Conservation (phyloP, 2,797 vertebrate genomes). For the Sebastes iracundus region DNA sequence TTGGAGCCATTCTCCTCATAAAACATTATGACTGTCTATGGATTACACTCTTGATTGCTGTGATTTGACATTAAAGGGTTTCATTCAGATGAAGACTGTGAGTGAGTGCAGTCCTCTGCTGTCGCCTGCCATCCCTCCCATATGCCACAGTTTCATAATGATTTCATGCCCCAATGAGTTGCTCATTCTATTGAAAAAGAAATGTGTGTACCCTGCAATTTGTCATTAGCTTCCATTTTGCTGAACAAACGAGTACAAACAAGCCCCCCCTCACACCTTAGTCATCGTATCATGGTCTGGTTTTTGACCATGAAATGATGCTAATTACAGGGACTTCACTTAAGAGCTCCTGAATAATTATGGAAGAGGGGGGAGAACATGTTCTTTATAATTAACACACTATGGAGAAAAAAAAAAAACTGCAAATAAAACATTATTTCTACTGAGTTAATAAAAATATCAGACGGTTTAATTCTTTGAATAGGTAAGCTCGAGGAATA, state of each 20-base stretch:
- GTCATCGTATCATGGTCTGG: constrained; percentile 34
- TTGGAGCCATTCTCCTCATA: neutral
- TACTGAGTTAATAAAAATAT: constrained; percentile 5
- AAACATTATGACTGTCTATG: constrained; percentile 43
- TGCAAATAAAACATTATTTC: neutral
- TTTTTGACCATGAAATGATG: constrained; percentile 38
- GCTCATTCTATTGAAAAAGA: constrained; percentile 64
- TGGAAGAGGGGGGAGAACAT: neutral
- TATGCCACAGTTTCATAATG: constrained; percentile 65
- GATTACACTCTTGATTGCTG: constrained; percentile 40
- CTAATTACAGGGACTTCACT: constrained; percentile 5
- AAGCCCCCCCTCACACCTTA: constrained; percentile 49
- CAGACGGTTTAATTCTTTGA: neutral
- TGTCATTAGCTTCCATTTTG: constrained; percentile 70
- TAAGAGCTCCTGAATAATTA: neutral
- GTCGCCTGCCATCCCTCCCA: constrained; percentile 46
- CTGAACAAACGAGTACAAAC: constrained; percentile 66
- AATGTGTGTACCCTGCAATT: constrained; percentile 61
- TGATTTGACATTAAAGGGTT: constrained; percentile 40
- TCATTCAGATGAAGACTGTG: constrained; percentile 42
- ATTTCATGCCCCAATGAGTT: constrained; percentile 65
- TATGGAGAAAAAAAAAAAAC: neutral
- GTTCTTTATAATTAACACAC: neutral
- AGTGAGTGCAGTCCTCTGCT: constrained; percentile 29
- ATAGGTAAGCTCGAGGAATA: neutral